Percentiles rank a stretch among this genome's conserved stretches.
These are phyloP conservation scores for Lithosia quadra DNA, from an alignment of 2,888 invertebrate genomes.

Conservation along the genomic window DNA sequence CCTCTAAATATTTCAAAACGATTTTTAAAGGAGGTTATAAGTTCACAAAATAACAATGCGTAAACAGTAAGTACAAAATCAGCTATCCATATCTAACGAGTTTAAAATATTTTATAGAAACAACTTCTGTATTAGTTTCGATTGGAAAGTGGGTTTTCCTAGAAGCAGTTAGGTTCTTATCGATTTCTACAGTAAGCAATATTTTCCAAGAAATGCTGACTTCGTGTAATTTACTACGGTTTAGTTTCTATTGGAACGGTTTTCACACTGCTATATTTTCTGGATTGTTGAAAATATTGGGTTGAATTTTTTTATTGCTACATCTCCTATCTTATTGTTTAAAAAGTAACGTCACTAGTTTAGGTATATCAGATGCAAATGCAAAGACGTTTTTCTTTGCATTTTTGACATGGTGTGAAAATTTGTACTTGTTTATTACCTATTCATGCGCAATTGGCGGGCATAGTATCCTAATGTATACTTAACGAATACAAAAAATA, in stretches of 20 bases:
- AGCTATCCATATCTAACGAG: too few species aligned
- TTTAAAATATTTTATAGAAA: background rate
- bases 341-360: too few species aligned
- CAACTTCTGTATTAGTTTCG: constrained; percentile 24
- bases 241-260: constrained; percentile 14
- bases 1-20: background rate
- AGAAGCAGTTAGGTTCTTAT: constrained; percentile 35
- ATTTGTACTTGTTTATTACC: too few species aligned
- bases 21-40: too few species aligned
- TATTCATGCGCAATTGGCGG: too few species aligned
- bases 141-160: constrained; percentile 27
- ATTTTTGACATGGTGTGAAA: background rate
- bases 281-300: background rate
- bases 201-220: constrained; percentile 33
- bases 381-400: background rate
- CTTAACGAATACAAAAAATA: too few species aligned
- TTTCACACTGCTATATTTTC: background rate
- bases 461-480: background rate
- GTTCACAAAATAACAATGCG: background rate
- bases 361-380: too few species aligned
- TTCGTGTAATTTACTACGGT: constrained; percentile 21
- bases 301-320: background rate
- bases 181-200: constrained; percentile 36
- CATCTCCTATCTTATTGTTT: background rate
- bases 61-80: background rate